Percentiles rank a stretch among this genome's conserved stretches.
phyloP scores from a whole-genome alignment of 2,113 vertebrate genomes.

The Hypomesus transpacificus region DNA sequence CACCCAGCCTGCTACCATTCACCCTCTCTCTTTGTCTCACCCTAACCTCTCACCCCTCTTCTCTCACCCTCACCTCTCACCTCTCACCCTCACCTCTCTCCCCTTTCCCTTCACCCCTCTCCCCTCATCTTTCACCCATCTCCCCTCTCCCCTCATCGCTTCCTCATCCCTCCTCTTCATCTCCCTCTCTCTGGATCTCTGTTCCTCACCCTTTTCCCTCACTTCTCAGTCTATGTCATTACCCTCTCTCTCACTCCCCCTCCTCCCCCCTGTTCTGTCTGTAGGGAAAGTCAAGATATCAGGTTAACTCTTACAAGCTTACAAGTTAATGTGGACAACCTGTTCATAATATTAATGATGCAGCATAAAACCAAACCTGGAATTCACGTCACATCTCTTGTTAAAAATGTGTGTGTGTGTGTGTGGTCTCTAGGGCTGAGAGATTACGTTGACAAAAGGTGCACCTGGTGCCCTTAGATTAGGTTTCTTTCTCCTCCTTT shows the following conservation, averaged over 20 bases:
- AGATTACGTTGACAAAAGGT: conserved; percentile 73
- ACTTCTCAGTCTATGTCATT: too few relatives aligned
- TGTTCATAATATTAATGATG: too few relatives aligned
- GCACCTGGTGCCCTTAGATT: conserved; percentile 76
- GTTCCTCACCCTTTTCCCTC: too few relatives aligned
- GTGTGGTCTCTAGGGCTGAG: conserved; percentile 65
- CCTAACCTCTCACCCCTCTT: neutral
- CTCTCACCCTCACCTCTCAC: neutral
- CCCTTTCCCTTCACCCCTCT: neutral
- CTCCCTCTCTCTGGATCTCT: too few relatives aligned
- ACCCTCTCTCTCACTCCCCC: too few relatives aligned
- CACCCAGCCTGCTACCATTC: neutral
- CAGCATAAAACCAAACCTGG: too few relatives aligned
- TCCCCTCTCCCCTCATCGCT: too few relatives aligned
- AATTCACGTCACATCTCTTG: too few relatives aligned
- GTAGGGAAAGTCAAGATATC: too few relatives aligned
- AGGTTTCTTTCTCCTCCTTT: conserved; percentile 64
- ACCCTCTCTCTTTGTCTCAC: conserved; percentile 7
- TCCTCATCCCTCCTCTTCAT: neutral
- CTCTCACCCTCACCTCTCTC: neutral
- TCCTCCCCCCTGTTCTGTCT: neutral
- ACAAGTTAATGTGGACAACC: too few relatives aligned
- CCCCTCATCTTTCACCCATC: neutral
- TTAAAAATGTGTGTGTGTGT: conserved; percentile 29
- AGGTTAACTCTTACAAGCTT: neutral